Base-by-base conservation (phyloP, 2,113 vertebrate genomes). In the Willisornis vidua region DNA sequence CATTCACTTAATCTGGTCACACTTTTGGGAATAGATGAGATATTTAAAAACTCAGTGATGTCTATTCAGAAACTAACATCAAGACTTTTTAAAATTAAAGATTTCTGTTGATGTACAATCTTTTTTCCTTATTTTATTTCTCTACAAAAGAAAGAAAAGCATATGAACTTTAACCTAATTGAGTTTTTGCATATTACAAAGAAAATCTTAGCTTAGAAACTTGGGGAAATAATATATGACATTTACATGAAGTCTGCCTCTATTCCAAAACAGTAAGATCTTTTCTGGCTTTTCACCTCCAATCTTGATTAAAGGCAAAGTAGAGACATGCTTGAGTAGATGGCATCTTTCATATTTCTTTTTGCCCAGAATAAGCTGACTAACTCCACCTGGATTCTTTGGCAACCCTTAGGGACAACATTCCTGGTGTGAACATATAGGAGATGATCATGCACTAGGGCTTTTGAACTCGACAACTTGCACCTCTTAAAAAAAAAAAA, bases 201-300 rank as follows among this genome's bases (percentile, higher is more conserved):
- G 63, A 70, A 79, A 39, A 33, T 45, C 41, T 78, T 43, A 54
- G 6, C 71, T 87, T 85, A 62, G 66, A 87, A 79, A 70, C 18
- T 68, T 55, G 7, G 19, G 41, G 19, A 88, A 76, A 70, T 85
- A 67, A 67, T 19, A 8, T 74, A 12, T 76, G 41, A 83, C 37
- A 43, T 75, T 85, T 73, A 54, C 2, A 2, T 73, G 70, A 93
- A 82, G 8, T 70, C 46, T 88, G 15, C 28, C 37, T 90, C 52
- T 76, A 59, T 51, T 54, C 52, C 26, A 73, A 68, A 88, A 55
- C 18, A 24, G 10, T 68, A 52, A 88, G 91, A 89, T 20, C 5
- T 91, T 91, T 78, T 74, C 54, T 81, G 48, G 25, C 20, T 89
- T 96, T 91, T 93, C 61, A 87, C 33, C 25, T 95, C 26, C 58